Base-by-base conservation (phyloP, 2,797 vertebrate genomes). In the Tolypeutes matacus region DNA sequence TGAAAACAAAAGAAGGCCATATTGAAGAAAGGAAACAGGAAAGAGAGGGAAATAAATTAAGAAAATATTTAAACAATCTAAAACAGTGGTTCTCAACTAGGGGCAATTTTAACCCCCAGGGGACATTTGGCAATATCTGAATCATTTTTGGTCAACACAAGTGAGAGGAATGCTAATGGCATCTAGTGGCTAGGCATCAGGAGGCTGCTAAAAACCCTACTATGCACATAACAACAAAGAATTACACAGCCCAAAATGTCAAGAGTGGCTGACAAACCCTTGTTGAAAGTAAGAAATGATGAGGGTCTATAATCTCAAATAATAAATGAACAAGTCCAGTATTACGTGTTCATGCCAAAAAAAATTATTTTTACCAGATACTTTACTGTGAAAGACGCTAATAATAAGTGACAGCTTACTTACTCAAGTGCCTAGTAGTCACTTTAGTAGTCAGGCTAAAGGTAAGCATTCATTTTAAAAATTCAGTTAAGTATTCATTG, bases 361-460 rank as follows among this genome's bases (percentile, higher is more conserved):
- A 83, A 77, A 82, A n/a, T 51, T 67, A 65, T 67, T 65, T 46
- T 81, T 64, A 64, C 83, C 58, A 75, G 58, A 62, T 42, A 31
- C 56, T 70, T 88, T 86, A 84, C 29, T 58, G 25, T 80, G 56
- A 91, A 67, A 75, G 31, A 82, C 86, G 53, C 39, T 75, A 70
- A 17, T 53, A 49, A 64, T 70, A 90, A 91, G 11, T 53, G 46
- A 81, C 65, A 69, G 58, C 36, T 70, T 80, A 82, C 12, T 76
- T 65, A 76, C 3, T 53, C 5, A 46, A 46, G 42, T 46, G 67
- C 58, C 81, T 93, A 85, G 56, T 73, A 67, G 15, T 58, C 42
- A 46, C 42, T 46, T 46, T 46, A 46, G 42, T 46, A 46, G 58
- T 25, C 27, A 51, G 17, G 58, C 17, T 72, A 91, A 58, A 60